Evolutionary conservation across 2,888 invertebrate species (phyloP).

Genomic region (Amphipoea oculea): DNA sequence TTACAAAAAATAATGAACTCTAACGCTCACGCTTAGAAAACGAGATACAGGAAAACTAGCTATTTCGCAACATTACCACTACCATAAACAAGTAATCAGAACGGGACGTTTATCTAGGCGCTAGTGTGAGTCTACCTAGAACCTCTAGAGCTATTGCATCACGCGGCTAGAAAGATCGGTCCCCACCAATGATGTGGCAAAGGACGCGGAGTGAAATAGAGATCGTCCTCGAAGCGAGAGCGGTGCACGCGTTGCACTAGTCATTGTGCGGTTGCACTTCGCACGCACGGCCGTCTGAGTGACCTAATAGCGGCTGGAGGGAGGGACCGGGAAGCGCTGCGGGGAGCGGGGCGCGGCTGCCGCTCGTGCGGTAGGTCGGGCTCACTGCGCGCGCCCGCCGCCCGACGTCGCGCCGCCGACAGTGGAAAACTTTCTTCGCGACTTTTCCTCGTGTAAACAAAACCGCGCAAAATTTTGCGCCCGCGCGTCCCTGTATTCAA

Average conservation of each 20-base stretch:
- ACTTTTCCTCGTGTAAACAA: constrained; percentile 89
- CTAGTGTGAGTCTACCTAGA: constrained; percentile 81
- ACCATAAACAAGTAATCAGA: constrained; percentile 77
- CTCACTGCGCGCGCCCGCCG: constrained; percentile 88
- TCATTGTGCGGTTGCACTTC: constrained; percentile 89
- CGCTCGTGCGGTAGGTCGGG: constrained; percentile 90
- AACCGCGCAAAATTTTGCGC: constrained; percentile 81
- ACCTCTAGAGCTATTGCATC: constrained; percentile 84
- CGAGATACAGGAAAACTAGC: constrained; percentile 62
- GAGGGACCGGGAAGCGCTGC: constrained; percentile 88
- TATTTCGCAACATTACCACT: constrained; percentile 58
- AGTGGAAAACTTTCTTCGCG: constrained; percentile 89
- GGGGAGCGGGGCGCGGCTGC: constrained; percentile 82
- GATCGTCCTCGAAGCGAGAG: constrained; percentile 91
- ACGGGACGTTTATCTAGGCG: constrained; percentile 79
- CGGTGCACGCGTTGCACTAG: constrained; percentile 90
- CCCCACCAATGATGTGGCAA: constrained; percentile 89
- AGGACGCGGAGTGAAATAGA: constrained; percentile 90
- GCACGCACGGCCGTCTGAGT: constrained; percentile 89
- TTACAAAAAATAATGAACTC: constrained; percentile 56
- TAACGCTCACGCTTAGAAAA: constrained; percentile 40
- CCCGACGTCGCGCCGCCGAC: constrained; percentile 83
- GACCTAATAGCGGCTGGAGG: constrained; percentile 90
- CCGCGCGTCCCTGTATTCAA: constrained; percentile 70
- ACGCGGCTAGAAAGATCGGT: constrained; percentile 89